Evolutionary conservation across 2,888 invertebrate genomes (phyloP).

Genomic region (Tricholauxania praeusta): DNA sequence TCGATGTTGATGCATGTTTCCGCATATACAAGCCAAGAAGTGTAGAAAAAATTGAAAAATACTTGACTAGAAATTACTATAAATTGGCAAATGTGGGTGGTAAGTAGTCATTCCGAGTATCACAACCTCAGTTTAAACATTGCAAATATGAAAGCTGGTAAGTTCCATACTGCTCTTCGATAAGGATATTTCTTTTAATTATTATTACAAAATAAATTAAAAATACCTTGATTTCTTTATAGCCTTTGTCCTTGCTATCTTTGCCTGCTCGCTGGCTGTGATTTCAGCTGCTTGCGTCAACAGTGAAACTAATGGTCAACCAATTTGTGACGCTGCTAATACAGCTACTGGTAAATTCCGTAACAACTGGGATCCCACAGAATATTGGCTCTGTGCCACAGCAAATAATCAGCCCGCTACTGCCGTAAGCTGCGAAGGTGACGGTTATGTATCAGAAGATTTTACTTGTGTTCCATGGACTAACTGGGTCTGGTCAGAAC

Average conservation of each 20-base stretch:
- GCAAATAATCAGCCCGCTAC: slow-evolving; percentile 13
- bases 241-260: slow-evolving; percentile 27
- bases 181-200: not conserved
- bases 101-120: not conserved
- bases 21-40: no score
- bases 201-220: not conserved
- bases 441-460: not conserved
- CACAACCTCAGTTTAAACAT: not conserved
- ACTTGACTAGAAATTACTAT: not conserved
- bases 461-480: slow-evolving; percentile 16
- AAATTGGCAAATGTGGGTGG: not conserved
- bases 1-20: no score
- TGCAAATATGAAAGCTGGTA: slow-evolving; percentile 19
- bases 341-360: slow-evolving; percentile 12
- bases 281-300: slow-evolving; percentile 19
- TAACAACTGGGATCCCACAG: slow-evolving; percentile 37
- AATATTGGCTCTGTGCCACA: slow-evolving; percentile 32
- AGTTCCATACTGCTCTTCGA: not conserved
- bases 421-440: slow-evolving; percentile 11
- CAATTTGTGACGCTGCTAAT: slow-evolving; percentile 17
- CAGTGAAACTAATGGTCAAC: slow-evolving; percentile 30
- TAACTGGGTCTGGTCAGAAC: slow-evolving; percentile 33
- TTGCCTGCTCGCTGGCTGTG: slow-evolving; percentile 26
- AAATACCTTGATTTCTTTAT: not conserved
- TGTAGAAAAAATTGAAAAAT: no score